Evolutionary conservation across 2,888 invertebrate species (phyloP), one percentile per base, ranked within the genome.

Genomic region (Dicranocentrus wangi): DNA sequence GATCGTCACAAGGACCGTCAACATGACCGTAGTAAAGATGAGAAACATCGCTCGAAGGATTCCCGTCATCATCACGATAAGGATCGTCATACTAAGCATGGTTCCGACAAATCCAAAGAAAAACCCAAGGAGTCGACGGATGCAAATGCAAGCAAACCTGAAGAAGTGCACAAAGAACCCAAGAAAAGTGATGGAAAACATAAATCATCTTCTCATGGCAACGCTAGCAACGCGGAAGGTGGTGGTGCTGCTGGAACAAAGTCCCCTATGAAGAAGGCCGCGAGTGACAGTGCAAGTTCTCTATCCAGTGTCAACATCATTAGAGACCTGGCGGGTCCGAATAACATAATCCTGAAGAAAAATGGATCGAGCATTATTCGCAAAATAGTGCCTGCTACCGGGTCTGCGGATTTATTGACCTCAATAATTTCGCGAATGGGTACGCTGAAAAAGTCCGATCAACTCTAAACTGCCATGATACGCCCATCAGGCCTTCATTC

Each of bases 311-410:
- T 53, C 53, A 21, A 23, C 7, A 51, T n/a, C 5, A 13, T 17
- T 5, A 51, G 7, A 51, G 47, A n/a, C 25, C 53, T 25, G 51
- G 39, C 39, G 21, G 77, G 60, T 19, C 79, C 76, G 8, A 79
- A 84, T 27, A 85, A 85, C 76, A 85, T 86, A 15, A 80, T 85
- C 25, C 27, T 86, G n/a, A 85, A 85, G 51, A 85, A 86, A 53
- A 84, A 82, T 65, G 86, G 85, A 58, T 81, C 85, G 10, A 86
- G 84, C 43, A 77, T 83, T 2, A 82, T 84, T 15, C 58, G 84
- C 1, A 86, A 85, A 71, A 76, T 86, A 47, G 70, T 85, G 19
- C 79, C 85, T 47, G 83, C 85, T 5, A 68, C 84, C 28, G 84
- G 84, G 2, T 78, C 82, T 5, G 84, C 85, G 0, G 86, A 86